Evolutionary conservation across 2,113 vertebrate genomes (phyloP).

Genomic region (Tragelaphus imberbis): DNA sequence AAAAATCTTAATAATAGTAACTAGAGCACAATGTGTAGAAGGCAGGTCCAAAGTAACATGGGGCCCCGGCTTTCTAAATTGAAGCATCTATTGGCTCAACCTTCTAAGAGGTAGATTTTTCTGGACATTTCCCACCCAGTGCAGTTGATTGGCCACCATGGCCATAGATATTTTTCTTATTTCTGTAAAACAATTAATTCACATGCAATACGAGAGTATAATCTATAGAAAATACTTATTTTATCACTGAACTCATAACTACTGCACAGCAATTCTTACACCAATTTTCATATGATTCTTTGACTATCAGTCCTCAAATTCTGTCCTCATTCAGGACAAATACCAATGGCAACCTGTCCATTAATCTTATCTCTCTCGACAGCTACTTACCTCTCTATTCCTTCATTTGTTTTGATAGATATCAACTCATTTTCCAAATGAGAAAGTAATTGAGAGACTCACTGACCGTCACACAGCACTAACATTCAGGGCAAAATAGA

Average conservation of each 20-base stretch:
- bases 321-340: neutral
- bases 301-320: neutral
- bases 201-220: neutral
- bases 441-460: neutral
- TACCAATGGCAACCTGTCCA: neutral
- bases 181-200: neutral
- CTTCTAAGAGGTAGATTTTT: neutral
- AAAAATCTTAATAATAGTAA: neutral
- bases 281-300: neutral
- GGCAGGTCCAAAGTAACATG: neutral
- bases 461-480: neutral
- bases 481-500: neutral
- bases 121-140: neutral
- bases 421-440: neutral
- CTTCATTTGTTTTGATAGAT: neutral
- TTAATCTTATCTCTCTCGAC: neutral
- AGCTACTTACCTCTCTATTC: neutral
- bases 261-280: neutral
- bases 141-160: neutral
- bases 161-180: neutral
- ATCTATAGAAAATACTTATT: neutral
- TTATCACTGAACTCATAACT: neutral
- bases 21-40: neutral
- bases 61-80: neutral
- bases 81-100: neutral